Evolutionary conservation across 2,113 vertebrate species (phyloP).

Genomic region (Lontra canadensis): DNA sequence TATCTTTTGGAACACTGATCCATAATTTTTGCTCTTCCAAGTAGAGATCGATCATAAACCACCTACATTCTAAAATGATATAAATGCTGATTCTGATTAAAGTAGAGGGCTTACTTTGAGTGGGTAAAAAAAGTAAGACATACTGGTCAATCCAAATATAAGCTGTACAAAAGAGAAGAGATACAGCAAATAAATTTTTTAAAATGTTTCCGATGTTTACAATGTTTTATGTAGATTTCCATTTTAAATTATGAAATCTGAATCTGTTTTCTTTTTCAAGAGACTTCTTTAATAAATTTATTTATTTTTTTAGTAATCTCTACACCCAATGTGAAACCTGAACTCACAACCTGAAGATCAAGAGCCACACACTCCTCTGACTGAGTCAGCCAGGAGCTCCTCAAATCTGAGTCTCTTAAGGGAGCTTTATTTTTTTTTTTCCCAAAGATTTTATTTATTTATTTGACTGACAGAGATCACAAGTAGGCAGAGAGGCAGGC

Average conservation of each 20-base stretch:
- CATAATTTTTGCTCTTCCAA: not conserved
- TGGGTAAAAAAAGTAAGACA: constrained; percentile 9
- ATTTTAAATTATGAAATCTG: constrained; percentile 35
- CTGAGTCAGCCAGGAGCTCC: not conserved
- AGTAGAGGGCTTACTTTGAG: not conserved
- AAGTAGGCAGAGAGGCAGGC: no score
- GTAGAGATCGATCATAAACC: constrained; percentile 20
- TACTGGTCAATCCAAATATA: not conserved
- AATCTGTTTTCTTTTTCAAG: not conserved
- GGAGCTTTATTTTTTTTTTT: not conserved
- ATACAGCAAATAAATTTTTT: not conserved
- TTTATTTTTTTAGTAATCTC: not conserved
- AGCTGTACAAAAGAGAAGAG: not conserved
- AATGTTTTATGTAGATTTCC: constrained; percentile 19
- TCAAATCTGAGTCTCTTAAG: constrained; percentile 2
- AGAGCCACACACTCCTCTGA: not conserved
- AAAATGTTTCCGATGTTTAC: not conserved
- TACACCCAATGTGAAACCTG: not conserved
- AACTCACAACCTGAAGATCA: not conserved
- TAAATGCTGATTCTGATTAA: constrained; percentile 24
- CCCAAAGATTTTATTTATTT: no score
- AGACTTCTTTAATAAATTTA: not conserved
- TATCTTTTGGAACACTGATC: not conserved
- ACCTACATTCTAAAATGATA: constrained; percentile 24
- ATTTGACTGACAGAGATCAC: no score